Base-by-base conservation (phyloP, 2,888 invertebrate genomes). In the Cephonodes hylas region DNA sequence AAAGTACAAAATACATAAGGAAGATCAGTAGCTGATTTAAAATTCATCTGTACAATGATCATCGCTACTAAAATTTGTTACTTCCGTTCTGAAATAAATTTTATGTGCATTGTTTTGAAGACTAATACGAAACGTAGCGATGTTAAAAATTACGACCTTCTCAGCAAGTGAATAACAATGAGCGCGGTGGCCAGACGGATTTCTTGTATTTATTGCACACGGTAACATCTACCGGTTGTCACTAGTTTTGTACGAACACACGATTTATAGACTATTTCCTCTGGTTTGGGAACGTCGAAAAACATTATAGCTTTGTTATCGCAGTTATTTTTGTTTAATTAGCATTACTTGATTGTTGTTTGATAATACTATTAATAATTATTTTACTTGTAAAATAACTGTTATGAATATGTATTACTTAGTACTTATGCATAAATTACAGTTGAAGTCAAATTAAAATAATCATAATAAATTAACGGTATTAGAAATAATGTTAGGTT, bases 141-240 rank as follows among this genome's bases (percentile, higher is more conserved):
- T 72, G 80, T 77, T 80, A 81, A 82, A 84, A 84, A 81, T 75
- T 69, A 75, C 75, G 83, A 80, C 78, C 80, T 72, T 71, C 69
- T 76, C 70, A 69, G 75, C 76, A 72, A 66, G 65, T 75, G 79
- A 79, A 80, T 79, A 80, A 83, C 75, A 82, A 82, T 81, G 77
- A 75, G 71, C 48, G 42, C 46, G 25, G 42, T 46, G 61, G 31
- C 59, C 66, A 74, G 64, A 62, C 66, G 59, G 61, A 70, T 74
- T 70, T 74, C 68, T 72, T 72, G 66, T 64, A 68, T 38, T 10
- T 48, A 27, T 27, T 53, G 18, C 27, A 58, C 27, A 60, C 42
- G 42, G 23, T 25, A 42, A 27, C 18, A 25, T 42, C 58, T 42
- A 60, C 22, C 38, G 15, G 25, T 58, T 61, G 58, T 58, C 58